A percentile compares a stretch with the other conserved stretches of the same genome.
Conservation (phyloP, 1,140 invertebrate species). For the Oryzaephilus surinamensis region DNA sequence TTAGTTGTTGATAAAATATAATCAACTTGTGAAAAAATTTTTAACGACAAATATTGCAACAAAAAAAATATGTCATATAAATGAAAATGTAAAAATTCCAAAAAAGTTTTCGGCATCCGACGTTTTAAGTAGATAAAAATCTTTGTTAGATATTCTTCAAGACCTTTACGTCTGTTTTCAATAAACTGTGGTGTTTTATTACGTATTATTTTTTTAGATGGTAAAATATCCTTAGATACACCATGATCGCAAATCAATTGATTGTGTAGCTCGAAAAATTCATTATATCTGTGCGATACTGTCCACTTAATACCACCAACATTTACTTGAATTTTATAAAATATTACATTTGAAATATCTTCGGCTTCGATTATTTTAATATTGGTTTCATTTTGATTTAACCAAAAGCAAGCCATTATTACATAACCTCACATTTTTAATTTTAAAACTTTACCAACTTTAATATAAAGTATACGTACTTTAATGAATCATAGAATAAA, state of each 20-base stretch:
- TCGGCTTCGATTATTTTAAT: constrained; percentile 48
- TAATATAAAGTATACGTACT: too few species aligned
- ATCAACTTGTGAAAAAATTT: constrained; percentile 61
- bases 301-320: constrained; percentile 67
- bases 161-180: constrained; percentile 63
- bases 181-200: constrained; percentile 67
- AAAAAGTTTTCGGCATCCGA: constrained; percentile 63
- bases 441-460: too few species aligned
- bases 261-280: constrained; percentile 80
- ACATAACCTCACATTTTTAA: too few species aligned
- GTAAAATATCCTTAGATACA: constrained; percentile 71
- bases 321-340: constrained; percentile 56
- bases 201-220: constrained; percentile 74
- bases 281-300: constrained; percentile 75
- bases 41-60: constrained; percentile 62
- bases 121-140: constrained; percentile 61
- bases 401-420: constrained; percentile 52
- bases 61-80: constrained; percentile 74
- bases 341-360: constrained; percentile 47
- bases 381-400: constrained; percentile 44
- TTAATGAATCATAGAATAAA: too few species aligned
- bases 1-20: constrained; percentile 47
- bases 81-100: constrained; percentile 70
- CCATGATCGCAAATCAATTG: constrained; percentile 66
- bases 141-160: constrained; percentile 73